Conservation (phyloP, 2,888 invertebrate species). For the Amaurobius ferox region DNA sequence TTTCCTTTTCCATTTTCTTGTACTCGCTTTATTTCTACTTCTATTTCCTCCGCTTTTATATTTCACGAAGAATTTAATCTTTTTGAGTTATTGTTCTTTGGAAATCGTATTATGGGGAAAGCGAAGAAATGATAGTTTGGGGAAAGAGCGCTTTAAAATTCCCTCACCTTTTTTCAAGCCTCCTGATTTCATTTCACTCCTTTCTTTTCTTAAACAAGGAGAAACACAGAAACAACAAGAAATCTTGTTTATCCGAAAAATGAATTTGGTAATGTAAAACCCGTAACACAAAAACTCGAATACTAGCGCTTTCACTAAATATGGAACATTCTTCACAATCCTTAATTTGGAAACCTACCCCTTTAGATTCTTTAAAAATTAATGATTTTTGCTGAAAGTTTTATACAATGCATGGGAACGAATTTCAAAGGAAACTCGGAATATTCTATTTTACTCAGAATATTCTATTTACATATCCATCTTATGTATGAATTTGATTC, state of each 20-base stretch:
- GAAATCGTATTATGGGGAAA: constrained; percentile 61
- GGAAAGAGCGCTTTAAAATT: constrained; percentile 58
- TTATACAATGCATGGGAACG: no score
- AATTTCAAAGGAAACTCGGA: no score
- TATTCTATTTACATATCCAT: no score
- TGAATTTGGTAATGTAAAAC: constrained; percentile 38
- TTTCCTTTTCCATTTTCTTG: constrained; percentile 66
- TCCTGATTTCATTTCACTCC: constrained; percentile 47
- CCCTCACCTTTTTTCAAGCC: constrained; percentile 53
- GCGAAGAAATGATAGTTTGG: constrained; percentile 69
- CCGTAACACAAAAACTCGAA: constrained; percentile 19
- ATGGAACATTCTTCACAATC: no score
- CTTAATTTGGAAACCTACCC: no score
- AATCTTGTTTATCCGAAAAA: constrained; percentile 49
- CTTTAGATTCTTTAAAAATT: no score
- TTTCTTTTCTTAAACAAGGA: not conserved
- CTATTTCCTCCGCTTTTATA: constrained; percentile 70
- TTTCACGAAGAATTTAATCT: constrained; percentile 69
- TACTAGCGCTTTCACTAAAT: no score
- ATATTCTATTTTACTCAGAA: no score
- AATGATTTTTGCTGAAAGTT: no score
- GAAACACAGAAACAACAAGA: constrained; percentile 33
- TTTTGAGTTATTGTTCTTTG: constrained; percentile 69
- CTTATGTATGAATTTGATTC: no score
- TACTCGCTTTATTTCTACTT: constrained; percentile 55